These are phyloP conservation scores for Liopterus haemorrhoidalis DNA, from an alignment of 2,888 invertebrate genomes.

Conservation along the genomic window DNA sequence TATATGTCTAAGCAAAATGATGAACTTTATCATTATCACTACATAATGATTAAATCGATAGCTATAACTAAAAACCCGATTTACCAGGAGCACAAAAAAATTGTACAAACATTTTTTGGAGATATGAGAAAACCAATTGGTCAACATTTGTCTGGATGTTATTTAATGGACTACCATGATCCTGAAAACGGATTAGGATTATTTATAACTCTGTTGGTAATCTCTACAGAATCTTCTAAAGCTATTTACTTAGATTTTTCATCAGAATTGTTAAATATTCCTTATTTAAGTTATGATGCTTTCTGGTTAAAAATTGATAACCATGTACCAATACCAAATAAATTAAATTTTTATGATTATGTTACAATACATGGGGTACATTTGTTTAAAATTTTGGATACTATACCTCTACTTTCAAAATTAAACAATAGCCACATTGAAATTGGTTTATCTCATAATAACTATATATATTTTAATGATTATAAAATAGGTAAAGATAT, in stretches of 20 bases:
- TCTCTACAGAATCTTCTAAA: constrained; percentile 13
- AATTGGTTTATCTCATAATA: no score
- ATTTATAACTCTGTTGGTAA: neutral
- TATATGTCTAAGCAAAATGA: no score
- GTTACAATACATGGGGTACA: no score
- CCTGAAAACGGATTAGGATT: constrained; percentile 44
- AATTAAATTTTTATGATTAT: no score
- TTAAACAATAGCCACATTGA: no score
- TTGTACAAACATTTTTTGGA: constrained; percentile 40
- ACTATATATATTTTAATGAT: no score
- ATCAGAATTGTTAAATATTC: constrained; percentile 4
- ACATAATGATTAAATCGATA: constrained; percentile 45
- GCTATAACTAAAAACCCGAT: constrained; percentile 45
- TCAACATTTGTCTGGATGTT: constrained; percentile 37
- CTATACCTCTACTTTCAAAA: no score
- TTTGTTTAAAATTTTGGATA: no score
- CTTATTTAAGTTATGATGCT: neutral
- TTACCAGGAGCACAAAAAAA: constrained; percentile 36
- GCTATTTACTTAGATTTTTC: constrained; percentile 3
- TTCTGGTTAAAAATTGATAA: constrained; percentile 15
- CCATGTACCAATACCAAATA: constrained; percentile 1
- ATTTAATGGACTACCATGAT: constrained; percentile 44
- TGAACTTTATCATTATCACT: constrained; percentile 48
- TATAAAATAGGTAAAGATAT: no score
- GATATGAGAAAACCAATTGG: constrained; percentile 37